A percentile compares a stretch with the other conserved stretches of the same genome.
Evolutionary conservation across 1,140 invertebrate genomes (phyloP).

Genomic region (Panagrolaimus sp.): DNA sequence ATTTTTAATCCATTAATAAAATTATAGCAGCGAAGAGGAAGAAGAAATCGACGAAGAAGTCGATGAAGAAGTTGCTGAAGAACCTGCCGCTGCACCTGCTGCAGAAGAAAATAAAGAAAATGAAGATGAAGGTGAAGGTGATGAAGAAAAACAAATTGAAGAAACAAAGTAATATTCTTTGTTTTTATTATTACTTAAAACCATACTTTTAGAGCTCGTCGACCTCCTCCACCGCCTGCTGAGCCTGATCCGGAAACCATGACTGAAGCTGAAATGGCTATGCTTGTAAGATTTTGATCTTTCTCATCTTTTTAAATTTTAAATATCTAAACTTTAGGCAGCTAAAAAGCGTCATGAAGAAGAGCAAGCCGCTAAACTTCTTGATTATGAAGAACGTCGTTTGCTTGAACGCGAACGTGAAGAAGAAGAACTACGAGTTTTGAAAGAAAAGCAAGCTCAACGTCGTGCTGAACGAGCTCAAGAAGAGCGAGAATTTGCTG

Average conservation of each 20-base stretch:
- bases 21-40: conserved; percentile 12
- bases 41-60: conserved; percentile 21
- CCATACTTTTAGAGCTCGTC: conserved; percentile 18
- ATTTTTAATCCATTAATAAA: background rate
- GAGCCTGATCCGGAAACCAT: conserved; percentile 35
- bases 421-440: conserved; percentile 33
- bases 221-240: conserved; percentile 32
- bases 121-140: conserved; percentile 19
- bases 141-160: conserved; percentile 15
- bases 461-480: conserved; percentile 37
- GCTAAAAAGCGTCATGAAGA: conserved; percentile 48
- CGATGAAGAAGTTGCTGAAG: conserved; percentile 19
- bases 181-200: no score
- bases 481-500: conserved; percentile 45
- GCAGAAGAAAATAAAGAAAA: conserved; percentile 27
- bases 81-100: background rate
- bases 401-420: conserved; percentile 27
- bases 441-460: conserved; percentile 39
- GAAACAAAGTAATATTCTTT: background rate
- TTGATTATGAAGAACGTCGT: conserved; percentile 39
- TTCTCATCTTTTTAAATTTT: background rate
- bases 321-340: conserved; percentile 20
- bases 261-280: conserved; percentile 45
- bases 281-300: conserved; percentile 19
- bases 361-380: conserved; percentile 40